These are phyloP conservation scores for Rhodinocichla rosea DNA, from an alignment of 2,113 vertebrate species.

Conservation along the genomic window DNA sequence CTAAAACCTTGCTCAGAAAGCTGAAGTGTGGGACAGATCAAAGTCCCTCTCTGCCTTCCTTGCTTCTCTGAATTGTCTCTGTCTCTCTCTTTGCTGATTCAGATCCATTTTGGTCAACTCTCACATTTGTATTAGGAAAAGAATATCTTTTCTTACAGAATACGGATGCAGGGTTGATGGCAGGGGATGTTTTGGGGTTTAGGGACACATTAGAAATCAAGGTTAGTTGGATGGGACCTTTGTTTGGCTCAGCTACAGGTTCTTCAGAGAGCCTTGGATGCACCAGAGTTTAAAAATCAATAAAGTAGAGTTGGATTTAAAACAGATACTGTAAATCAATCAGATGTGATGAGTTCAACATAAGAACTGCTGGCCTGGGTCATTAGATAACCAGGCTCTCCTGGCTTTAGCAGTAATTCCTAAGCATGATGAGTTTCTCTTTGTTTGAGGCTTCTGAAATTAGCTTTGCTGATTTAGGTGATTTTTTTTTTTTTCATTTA, in stretches of 20 bases:
- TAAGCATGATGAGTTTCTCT: neutral
- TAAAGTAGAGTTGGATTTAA: neutral
- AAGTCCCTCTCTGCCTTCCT: neutral
- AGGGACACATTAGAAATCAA: neutral
- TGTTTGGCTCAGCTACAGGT: neutral
- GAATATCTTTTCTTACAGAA: neutral
- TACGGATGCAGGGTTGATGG: neutral
- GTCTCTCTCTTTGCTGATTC: neutral
- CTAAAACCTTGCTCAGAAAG: neutral
- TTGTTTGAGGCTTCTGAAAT: neutral
- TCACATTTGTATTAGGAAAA: neutral
- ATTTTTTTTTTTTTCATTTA: neutral
- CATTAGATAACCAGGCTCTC: neutral
- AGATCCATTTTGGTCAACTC: neutral
- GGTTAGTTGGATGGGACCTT: neutral
- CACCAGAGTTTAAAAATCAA: neutral
- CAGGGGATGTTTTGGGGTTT: neutral
- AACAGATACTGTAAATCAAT: neutral
- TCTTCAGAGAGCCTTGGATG: neutral
- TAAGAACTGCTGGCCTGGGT: neutral
- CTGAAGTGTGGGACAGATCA: neutral
- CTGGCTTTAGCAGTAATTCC: neutral
- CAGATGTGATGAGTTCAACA: neutral
- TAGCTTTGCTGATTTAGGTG: neutral
- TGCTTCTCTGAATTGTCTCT: neutral